Evolutionary conservation across 2,113 vertebrate species (phyloP), one percentile per base, ranked within the genome.

Genomic region (Carassius auratus): DNA sequence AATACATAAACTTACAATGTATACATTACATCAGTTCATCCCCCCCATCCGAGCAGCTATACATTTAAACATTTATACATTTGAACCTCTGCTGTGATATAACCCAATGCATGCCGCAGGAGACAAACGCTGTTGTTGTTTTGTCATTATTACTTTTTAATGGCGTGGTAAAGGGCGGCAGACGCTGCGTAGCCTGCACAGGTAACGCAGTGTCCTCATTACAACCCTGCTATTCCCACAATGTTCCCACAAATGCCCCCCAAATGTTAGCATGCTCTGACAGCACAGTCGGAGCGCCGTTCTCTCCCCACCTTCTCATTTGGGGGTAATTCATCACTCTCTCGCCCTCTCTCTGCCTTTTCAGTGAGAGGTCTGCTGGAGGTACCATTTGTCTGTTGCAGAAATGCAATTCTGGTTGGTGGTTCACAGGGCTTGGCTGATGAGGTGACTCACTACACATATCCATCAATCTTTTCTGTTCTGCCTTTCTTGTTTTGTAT

Each of bases 141-240:
- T 89, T 85, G 83, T 85, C 88, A 85, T 87, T 74, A 87, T 87
- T 84, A 79, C 61, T 83, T 62, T 45, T 30, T 87, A 87, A 89
- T 85, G 83, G 73, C 79, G 61, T 79, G 85, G 77, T 85, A 66
- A 86, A 76, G 85, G 68, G 59, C 30, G 81, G 85, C 85, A 89
- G 85, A 89, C 84, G 83, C 87, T 83, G 77, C 57, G 8, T 52
- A 76, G 62, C 45, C n/a, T 59, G 83, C 74, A 80, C 83, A 89
- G 88, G 85, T 89, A 84, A 89, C 82, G 55, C 86, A 83, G 86
- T 87, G 86, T 89, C 85, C 88, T 89, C 86, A 87, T 89, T 89
- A 87, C 68, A 83, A 84, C 68, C 55, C 33, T n/a, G 14, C 88
- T 68, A n/a, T 55, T 73, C 81, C 26, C 71, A 82, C 64, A 71